Evolutionary conservation across 1,140 invertebrate species (phyloP).

Genomic region (Drosophila bocki): DNA sequence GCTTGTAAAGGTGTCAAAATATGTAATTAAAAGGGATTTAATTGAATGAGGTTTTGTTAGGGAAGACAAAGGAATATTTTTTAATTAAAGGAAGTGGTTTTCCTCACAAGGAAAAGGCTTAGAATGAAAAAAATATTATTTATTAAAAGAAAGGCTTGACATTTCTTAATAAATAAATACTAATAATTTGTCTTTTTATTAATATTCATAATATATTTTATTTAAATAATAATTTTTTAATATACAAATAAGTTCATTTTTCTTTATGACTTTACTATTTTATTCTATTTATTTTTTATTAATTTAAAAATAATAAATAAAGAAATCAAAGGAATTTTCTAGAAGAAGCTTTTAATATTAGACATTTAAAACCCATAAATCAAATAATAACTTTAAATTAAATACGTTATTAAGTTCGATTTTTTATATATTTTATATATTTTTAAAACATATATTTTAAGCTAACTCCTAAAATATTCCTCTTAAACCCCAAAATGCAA

Average conservation of each 20-base stretch:
- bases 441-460: no score
- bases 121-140: no score
- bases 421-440: no score
- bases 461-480: background rate
- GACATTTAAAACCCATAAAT: background rate
- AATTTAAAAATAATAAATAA: no score
- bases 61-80: background rate
- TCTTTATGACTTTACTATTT: no score
- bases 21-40: constrained; percentile 9
- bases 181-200: no score
- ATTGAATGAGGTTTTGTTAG: background rate
- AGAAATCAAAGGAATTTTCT: background rate
- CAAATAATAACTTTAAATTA: background rate
- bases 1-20: background rate
- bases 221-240: no score
- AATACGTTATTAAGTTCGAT: background rate
- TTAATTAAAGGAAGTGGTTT: background rate
- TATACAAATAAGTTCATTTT: no score
- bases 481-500: constrained; percentile 1
- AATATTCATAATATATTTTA: no score
- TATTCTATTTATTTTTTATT: no score
- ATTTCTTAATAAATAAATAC: no score
- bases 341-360: background rate
- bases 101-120: background rate
- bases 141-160: no score